phyloP scores from a whole-genome alignment of 2,113 vertebrate genomes.

The Penelope pileata region DNA sequence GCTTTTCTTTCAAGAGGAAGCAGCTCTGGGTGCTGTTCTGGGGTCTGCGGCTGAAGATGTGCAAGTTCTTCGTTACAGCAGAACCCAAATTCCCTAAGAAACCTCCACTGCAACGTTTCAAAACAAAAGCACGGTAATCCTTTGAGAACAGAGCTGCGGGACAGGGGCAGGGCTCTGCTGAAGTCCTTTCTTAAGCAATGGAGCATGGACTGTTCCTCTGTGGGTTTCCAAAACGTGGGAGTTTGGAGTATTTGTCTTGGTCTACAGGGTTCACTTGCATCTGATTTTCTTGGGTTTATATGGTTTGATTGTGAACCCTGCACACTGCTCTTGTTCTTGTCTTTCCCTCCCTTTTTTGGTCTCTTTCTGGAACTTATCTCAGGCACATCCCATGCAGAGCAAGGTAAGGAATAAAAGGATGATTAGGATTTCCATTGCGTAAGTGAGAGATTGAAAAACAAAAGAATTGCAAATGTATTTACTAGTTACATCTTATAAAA shows the following conservation, averaged over 20 bases:
- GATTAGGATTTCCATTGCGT: not conserved
- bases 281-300: not conserved
- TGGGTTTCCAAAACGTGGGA: not conserved
- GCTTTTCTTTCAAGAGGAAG: not conserved
- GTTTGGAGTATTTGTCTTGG: conserved; percentile 1
- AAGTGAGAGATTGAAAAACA: not conserved
- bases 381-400: not conserved
- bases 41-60: not conserved
- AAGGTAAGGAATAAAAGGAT: not conserved
- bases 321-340: not conserved
- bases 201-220: not conserved
- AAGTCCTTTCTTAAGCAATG: not conserved
- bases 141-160: not conserved
- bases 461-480: not conserved
- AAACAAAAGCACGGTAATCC: not conserved
- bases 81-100: not conserved
- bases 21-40: not conserved
- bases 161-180: not conserved
- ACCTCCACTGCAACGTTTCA: not conserved
- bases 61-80: not conserved
- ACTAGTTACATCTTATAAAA: not conserved
- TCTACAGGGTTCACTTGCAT: not conserved
- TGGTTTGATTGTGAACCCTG: not conserved
- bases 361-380: not conserved
- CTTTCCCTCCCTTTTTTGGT: not conserved